Evolutionary conservation across 1,140 invertebrate species (phyloP), one percentile per base, ranked within the genome.

Genomic region (Pogonus chalceus): DNA sequence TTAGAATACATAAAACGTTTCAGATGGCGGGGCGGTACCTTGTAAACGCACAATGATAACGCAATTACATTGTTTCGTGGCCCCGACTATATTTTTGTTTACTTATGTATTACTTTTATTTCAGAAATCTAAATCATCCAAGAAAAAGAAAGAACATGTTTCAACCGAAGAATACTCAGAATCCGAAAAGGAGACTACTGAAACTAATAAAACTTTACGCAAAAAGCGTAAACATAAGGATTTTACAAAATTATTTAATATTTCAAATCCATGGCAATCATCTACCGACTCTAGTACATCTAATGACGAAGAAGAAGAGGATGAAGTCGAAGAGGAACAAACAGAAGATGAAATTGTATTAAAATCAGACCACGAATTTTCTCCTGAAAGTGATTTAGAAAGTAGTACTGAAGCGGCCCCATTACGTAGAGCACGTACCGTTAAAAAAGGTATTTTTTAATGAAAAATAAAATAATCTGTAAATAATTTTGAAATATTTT

Each of bases 311-410:
- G 77, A 78, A 0, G 78, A 80, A 23, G 76, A 81, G 10, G 81
- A 80, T 58, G 79, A 82, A 55, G 82, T 84, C 1, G 84, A 85
- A 35, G 78, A 79, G 24, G 64, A 70, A 23, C 49, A 49, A 20
- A 65, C 61, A 52, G 79, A 80, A 49, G 76, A 80, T 48, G 77
- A 76, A 2, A 76, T 78, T 10, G 67, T 81, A n/a, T 84, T 86
- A 23, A 86, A 87, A 69, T 92, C 89, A 0, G 91, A 93, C 70
- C 91, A 94, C 62, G 91, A 93, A 69, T 94, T 94, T 69, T 92
- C 89, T 0, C 89, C 89, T 0, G 83, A 86, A 59, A 83, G 81
- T 53, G 82, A 85, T 64, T 63, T 82, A 20, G 81, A 82, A 58
- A 75, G 76, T 14, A 76, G 78, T 53, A 59, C 57, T 43, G 73